Evolutionary conservation across 2,113 vertebrate species (phyloP).

Genomic region (Pangasianodon hypophthalmus): DNA sequence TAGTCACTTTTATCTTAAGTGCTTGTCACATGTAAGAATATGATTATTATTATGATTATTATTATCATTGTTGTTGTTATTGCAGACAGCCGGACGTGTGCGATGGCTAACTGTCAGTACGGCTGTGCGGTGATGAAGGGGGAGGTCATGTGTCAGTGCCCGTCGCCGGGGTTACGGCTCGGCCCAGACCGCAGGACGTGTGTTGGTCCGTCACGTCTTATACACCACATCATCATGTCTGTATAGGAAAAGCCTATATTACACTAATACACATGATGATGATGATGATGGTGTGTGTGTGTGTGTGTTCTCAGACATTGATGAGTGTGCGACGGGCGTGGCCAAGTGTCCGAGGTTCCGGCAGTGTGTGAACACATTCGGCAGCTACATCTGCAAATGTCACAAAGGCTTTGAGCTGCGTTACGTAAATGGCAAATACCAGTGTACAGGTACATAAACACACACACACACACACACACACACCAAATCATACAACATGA

Average conservation of each 20-base stretch:
- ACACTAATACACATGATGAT: background rate
- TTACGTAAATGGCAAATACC: constrained; percentile 85
- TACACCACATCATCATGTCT: background rate
- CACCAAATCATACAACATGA: background rate
- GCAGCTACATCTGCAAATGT: constrained; percentile 92
- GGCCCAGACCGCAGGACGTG: constrained; percentile 86
- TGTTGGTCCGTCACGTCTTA: constrained; percentile 75
- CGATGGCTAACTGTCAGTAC: constrained; percentile 93
- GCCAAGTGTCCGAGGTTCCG: constrained; percentile 81
- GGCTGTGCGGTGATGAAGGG: constrained; percentile 89
- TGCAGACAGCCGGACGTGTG: constrained; percentile 82
- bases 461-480: constrained; percentile 16
- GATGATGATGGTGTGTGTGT: background rate
- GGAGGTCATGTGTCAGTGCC: constrained; percentile 84
- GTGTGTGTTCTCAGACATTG: constrained; percentile 75
- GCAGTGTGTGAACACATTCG: constrained; percentile 92
- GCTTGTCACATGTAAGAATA: background rate
- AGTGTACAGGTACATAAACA: constrained; percentile 78
- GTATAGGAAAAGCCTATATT: too few relatives aligned
- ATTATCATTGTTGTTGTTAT: background rate
- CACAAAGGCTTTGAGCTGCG: constrained; percentile 85
- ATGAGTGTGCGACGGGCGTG: constrained; percentile 82
- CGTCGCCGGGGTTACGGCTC: constrained; percentile 87
- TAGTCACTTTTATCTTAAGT: background rate
- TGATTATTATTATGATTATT: background rate